These are phyloP conservation scores for Sminthurides aquaticus DNA, from an alignment of 2,888 invertebrate genomes.

Conservation along the genomic window DNA sequence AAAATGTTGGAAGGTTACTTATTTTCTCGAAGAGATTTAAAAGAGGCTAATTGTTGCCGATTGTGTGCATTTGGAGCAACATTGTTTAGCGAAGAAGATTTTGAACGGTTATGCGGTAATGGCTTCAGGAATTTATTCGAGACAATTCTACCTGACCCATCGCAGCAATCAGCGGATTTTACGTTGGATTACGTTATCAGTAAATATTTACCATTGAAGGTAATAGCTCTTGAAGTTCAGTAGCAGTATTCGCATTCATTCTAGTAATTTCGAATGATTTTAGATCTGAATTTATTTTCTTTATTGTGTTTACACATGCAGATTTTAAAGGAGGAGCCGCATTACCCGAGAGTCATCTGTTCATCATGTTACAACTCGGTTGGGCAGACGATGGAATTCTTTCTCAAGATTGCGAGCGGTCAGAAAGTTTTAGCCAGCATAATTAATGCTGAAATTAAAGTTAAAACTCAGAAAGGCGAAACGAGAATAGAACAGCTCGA, in stretches of 20 bases:
- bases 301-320: constrained; percentile 46
- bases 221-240: constrained; percentile 44
- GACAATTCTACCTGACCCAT: constrained; percentile 2
- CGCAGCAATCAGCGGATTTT: neutral
- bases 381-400: constrained; percentile 65
- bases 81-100: neutral
- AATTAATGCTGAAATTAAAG: constrained; percentile 11
- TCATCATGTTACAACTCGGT: constrained; percentile 68
- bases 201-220: constrained; percentile 66
- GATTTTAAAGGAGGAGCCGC: constrained; percentile 60
- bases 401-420: constrained; percentile 63
- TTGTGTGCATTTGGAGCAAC: constrained; percentile 26
- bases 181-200: constrained; percentile 53
- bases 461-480: neutral
- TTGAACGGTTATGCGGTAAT: constrained; percentile 9
- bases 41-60: constrained; percentile 24
- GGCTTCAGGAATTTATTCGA: neutral
- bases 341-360: constrained; percentile 64
- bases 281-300: constrained; percentile 45
- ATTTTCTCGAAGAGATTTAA: constrained; percentile 17
- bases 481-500: neutral
- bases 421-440: constrained; percentile 50
- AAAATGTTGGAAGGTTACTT: constrained; percentile 2
- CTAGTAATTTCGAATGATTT: constrained; percentile 25
- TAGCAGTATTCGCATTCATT: neutral